A percentile compares a stretch with the other conserved stretches of the same genome.
These are phyloP conservation scores for Homarus gammarus DNA, from an alignment of 2,888 invertebrate species.

Conservation along the genomic window DNA sequence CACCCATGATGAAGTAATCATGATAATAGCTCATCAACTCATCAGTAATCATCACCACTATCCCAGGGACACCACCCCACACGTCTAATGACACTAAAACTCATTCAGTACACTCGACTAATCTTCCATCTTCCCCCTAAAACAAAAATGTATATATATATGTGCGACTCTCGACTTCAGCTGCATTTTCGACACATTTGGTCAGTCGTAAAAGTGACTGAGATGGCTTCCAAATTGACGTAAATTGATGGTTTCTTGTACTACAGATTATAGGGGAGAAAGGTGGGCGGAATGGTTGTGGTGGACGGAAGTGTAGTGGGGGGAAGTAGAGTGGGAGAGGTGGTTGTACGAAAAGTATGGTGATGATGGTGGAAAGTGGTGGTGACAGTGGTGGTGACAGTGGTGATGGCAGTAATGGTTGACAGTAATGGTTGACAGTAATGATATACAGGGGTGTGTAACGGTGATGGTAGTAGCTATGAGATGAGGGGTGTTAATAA, in stretches of 20 bases:
- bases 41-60: constrained; percentile 13
- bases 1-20: constrained; percentile 42
- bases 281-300: not conserved
- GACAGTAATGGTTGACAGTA: too few relatives aligned
- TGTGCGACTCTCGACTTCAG: not conserved
- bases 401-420: not conserved
- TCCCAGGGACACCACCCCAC: constrained; percentile 17
- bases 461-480: too few relatives aligned
- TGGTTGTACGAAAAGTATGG: too few relatives aligned
- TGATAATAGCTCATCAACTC: constrained; percentile 25
- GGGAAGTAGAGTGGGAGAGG: too few relatives aligned
- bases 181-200: constrained; percentile 55
- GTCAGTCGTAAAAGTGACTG: constrained; percentile 24
- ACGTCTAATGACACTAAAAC: constrained; percentile 23
- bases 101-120: constrained; percentile 11
- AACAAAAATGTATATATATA: not conserved
- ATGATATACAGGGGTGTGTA: too few relatives aligned
- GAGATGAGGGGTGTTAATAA: too few relatives aligned
- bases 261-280: constrained; percentile 37
- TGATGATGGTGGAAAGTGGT: not conserved
- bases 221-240: constrained; percentile 26
- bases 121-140: not conserved
- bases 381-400: not conserved
- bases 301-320: not conserved
- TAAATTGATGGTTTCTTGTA: constrained; percentile 51